phyloP scores from a whole-genome alignment of 2,797 vertebrate species.

The Crenuchus spilurus region DNA sequence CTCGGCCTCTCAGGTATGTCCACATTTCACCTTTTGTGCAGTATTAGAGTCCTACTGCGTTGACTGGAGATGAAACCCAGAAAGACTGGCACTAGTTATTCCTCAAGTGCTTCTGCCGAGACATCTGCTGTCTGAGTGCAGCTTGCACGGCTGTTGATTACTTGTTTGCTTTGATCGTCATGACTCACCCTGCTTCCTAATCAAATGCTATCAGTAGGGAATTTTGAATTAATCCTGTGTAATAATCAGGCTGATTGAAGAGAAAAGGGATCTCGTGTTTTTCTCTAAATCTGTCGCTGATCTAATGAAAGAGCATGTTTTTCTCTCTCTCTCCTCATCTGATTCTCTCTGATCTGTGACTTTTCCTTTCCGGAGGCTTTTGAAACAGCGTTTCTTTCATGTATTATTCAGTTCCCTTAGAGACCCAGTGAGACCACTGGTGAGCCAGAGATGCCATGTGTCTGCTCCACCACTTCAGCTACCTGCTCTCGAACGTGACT shows the following conservation, averaged over 20 bases:
- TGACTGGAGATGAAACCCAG: background rate
- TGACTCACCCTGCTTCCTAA: slow-evolving; percentile 18
- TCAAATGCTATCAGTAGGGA: background rate
- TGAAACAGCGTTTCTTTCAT: slow-evolving; percentile 67
- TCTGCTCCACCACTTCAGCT: background rate
- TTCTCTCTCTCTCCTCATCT: slow-evolving; percentile 2
- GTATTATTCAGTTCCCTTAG: slow-evolving; percentile 74
- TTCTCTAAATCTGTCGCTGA: background rate
- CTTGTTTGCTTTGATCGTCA: background rate
- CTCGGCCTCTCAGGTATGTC: slow-evolving; percentile 81
- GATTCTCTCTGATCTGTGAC: slow-evolving; percentile 39
- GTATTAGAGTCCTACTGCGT: background rate
- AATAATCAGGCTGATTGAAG: background rate
- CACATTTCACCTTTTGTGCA: background rate
- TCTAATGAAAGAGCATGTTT: slow-evolving; percentile 9
- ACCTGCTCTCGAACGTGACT: slow-evolving; percentile 9
- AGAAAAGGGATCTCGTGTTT: slow-evolving; percentile 1
- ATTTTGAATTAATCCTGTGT: slow-evolving; percentile 6
- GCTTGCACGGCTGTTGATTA: background rate
- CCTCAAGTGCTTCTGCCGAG: background rate
- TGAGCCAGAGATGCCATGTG: background rate
- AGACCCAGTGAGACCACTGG: slow-evolving; percentile 22
- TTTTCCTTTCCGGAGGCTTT: slow-evolving; percentile 55
- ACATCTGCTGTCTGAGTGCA: background rate
- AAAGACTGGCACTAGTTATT: background rate